These are phyloP conservation scores for Scomberomorus guttatus DNA, from an alignment of 2,797 vertebrate species.

Conservation along the genomic window DNA sequence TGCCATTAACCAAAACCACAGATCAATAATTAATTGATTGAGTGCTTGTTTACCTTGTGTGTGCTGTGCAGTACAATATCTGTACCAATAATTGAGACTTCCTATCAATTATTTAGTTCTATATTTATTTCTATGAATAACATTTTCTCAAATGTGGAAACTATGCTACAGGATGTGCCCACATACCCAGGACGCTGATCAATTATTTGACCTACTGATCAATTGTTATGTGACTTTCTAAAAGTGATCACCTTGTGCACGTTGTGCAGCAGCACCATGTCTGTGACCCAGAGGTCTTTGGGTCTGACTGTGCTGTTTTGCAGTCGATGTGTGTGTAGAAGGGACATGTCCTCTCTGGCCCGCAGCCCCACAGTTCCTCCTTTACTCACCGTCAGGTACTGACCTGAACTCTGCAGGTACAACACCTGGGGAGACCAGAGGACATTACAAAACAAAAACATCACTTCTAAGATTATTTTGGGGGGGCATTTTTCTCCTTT, in stretches of 20 bases:
- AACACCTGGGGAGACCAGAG: constrained; percentile 72
- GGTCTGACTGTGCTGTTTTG: constrained; percentile 83
- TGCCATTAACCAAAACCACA: constrained; percentile 43
- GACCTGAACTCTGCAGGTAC: constrained; percentile 82
- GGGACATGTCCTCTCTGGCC: constrained; percentile 83
- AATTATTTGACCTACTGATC: neutral
- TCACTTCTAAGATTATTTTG: neutral
- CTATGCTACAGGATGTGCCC: neutral
- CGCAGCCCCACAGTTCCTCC: constrained; percentile 86
- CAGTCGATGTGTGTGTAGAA: constrained; percentile 83
- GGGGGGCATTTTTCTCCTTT: too few relatives aligned
- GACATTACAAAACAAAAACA: constrained; percentile 25
- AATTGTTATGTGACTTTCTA: neutral
- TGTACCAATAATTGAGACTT: constrained; percentile 30
- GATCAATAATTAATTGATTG: constrained; percentile 61
- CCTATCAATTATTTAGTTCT: constrained; percentile 33
- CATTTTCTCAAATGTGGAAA: neutral
- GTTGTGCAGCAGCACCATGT: constrained; percentile 86
- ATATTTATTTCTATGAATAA: constrained; percentile 11
- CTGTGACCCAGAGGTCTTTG: constrained; percentile 91
- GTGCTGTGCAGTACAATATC: constrained; percentile 33
- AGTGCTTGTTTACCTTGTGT: constrained; percentile 46
- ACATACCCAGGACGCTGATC: neutral
- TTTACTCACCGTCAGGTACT: constrained; percentile 88
- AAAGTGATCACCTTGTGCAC: constrained; percentile 85